Conservation (phyloP, 2,888 invertebrate species). For the Tiliacea citrago region DNA sequence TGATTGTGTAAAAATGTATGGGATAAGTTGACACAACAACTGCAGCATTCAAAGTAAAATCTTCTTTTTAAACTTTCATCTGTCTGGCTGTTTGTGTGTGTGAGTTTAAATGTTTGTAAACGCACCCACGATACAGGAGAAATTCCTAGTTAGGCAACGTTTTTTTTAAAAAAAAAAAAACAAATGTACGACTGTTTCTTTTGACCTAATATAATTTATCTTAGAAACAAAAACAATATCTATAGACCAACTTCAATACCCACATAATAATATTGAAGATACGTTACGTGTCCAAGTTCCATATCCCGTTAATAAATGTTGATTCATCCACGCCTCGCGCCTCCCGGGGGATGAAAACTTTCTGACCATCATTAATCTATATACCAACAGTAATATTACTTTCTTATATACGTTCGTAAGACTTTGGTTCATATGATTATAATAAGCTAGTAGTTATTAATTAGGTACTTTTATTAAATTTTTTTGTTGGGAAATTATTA, state of each 20-base stretch:
- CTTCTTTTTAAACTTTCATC: background rate
- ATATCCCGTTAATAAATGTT: slow-evolving; percentile 55
- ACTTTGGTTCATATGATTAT: too few species aligned
- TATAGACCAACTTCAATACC: background rate
- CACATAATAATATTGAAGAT: slow-evolving; percentile 12
- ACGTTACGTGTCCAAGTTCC: slow-evolving; percentile 42
- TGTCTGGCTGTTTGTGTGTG: too few species aligned
- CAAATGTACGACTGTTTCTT: background rate
- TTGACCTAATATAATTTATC: background rate
- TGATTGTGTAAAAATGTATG: background rate
- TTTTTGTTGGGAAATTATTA: too few species aligned
- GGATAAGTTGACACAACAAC: background rate
- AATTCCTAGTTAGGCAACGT: too few species aligned
- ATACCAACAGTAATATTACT: slow-evolving; percentile 27
- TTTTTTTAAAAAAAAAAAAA: too few species aligned
- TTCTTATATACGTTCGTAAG: background rate
- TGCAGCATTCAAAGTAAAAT: too few species aligned
- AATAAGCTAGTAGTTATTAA: too few species aligned
- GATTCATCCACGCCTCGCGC: slow-evolving; percentile 49
- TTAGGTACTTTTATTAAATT: too few species aligned
- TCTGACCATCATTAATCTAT: slow-evolving; percentile 54
- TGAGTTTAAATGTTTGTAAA: too few species aligned
- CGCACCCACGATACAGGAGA: too few species aligned
- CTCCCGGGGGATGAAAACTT: slow-evolving; percentile 45
- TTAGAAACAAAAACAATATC: background rate